Percentiles rank a stretch among this genome's conserved stretches.
Conservation (phyloP, 2,888 invertebrate species). For the Aspidiotus rigidus region DNA sequence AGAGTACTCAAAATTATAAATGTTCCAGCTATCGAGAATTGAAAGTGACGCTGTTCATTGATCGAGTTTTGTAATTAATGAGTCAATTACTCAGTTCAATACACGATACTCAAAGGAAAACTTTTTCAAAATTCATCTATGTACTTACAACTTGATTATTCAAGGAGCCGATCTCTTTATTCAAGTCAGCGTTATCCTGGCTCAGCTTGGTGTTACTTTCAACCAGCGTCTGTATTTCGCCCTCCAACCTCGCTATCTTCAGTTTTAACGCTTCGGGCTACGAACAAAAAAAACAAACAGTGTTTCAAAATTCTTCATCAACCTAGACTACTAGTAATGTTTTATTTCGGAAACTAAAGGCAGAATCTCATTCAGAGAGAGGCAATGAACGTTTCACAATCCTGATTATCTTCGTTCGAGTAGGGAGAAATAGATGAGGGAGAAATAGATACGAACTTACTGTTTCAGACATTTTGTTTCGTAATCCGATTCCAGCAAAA, state of each 20-base stretch:
- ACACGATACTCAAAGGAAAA: conserved; percentile 4
- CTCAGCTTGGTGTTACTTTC: conserved; percentile 4
- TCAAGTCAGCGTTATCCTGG: conserved; percentile 1
- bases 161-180: conserved; percentile 1
- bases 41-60: conserved; percentile 4
- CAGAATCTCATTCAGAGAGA: conserved; percentile 1
- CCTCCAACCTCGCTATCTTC: conserved; percentile 4
- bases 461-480: conserved; percentile 1
- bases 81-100: conserved; percentile 4
- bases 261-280: conserved; percentile 4
- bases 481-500: conserved; percentile 4
- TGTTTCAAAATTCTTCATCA: conserved; percentile 1
- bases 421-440: too few species aligned
- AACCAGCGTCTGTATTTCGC: conserved; percentile 2
- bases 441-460: conserved; percentile 4
- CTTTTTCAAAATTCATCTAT: conserved; percentile 4
- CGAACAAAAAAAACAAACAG: conserved; percentile 2
- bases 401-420: conserved; percentile 4
- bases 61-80: conserved; percentile 1
- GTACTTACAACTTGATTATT: not conserved
- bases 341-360: conserved; percentile 4
- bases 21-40: conserved; percentile 1
- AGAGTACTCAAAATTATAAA: conserved; percentile 4
- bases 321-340: conserved; percentile 1
- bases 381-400: conserved; percentile 4